Evolutionary conservation across 2,113 vertebrate species (phyloP).

Genomic region (Phrynocephalus versicolor): DNA sequence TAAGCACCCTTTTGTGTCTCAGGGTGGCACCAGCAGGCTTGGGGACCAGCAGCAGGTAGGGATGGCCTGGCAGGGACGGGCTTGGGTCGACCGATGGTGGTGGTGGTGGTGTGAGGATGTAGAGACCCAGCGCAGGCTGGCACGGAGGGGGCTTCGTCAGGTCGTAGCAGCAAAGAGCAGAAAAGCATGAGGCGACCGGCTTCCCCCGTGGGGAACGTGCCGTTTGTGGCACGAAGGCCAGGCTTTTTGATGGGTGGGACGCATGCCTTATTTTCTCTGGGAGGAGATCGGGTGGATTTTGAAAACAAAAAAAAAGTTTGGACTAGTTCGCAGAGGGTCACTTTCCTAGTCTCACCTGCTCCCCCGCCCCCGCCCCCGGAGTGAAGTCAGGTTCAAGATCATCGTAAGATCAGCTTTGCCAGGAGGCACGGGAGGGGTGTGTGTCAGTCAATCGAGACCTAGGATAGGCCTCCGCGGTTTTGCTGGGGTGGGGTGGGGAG

Average conservation of each 20-base stretch:
- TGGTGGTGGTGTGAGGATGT: background rate
- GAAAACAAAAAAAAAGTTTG: background rate
- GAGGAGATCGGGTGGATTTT: background rate
- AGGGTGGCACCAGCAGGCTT: background rate
- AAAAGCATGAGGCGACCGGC: too few relatives aligned
- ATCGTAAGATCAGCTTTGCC: background rate
- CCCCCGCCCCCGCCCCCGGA: too few relatives aligned
- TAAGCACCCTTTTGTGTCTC: background rate
- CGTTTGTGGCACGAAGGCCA: background rate
- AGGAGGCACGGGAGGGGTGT: too few relatives aligned
- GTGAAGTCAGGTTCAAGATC: background rate
- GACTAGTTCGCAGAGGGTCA: background rate
- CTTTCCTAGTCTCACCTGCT: background rate
- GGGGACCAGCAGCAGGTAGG: background rate
- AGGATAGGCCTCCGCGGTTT: too few relatives aligned
- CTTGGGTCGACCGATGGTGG: background rate
- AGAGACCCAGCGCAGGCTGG: background rate
- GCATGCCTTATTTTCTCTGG: background rate
- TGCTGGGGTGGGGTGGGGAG: background rate
- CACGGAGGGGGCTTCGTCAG: too few relatives aligned
- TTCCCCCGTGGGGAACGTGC: background rate
- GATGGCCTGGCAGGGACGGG: too few relatives aligned
- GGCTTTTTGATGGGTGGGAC: background rate
- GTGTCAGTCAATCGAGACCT: too few relatives aligned
- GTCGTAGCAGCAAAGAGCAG: background rate